These are phyloP conservation scores for Xestoiulus laeticollis DNA, from an alignment of 2,888 invertebrate genomes.

Conservation along the genomic window DNA sequence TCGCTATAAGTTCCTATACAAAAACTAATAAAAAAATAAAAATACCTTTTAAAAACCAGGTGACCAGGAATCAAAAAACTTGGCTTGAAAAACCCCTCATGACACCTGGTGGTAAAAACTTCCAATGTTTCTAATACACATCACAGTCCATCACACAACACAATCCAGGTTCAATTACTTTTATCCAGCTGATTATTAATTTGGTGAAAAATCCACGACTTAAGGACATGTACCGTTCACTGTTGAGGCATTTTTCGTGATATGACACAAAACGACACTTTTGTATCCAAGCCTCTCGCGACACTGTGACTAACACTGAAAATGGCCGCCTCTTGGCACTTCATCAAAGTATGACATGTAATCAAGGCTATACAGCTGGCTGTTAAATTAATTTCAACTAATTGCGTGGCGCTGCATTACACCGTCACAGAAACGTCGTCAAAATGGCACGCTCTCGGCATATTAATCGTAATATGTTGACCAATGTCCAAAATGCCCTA, in stretches of 20 bases:
- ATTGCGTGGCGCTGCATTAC: neutral
- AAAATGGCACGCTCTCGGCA: neutral
- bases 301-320: neutral
- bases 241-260: neutral
- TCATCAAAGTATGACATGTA: neutral
- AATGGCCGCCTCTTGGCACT: neutral
- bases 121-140: neutral
- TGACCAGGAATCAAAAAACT: neutral
- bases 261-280: neutral
- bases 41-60: neutral
- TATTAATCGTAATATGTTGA: neutral
- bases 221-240: neutral
- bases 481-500: neutral
- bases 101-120: neutral
- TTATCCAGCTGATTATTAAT: neutral
- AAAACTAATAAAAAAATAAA: neutral
- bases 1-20: too few species aligned
- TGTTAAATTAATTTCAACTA: neutral
- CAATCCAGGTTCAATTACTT: neutral
- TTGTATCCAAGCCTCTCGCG: neutral
- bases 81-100: neutral
- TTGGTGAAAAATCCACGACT: neutral
- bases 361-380: neutral
- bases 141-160: neutral
- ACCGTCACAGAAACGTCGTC: neutral